Evolutionary conservation across 2,888 invertebrate genomes (phyloP).

Genomic region (Heliconius aoede): DNA sequence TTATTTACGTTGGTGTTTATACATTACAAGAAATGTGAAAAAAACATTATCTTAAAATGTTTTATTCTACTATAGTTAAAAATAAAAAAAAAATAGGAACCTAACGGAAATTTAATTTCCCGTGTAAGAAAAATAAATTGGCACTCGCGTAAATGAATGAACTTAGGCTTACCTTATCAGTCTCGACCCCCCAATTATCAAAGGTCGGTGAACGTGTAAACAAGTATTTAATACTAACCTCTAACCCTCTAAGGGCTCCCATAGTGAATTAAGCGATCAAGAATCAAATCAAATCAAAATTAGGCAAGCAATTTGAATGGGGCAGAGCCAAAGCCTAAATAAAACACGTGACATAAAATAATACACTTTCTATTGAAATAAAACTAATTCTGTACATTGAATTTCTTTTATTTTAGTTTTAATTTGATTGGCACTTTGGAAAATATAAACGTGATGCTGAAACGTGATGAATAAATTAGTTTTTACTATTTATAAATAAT

Average conservation of each 20-base stretch:
- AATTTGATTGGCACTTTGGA: background rate
- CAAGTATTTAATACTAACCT: background rate
- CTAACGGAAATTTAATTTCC: background rate
- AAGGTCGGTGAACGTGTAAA: conserved; percentile 20
- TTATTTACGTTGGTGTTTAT: no score
- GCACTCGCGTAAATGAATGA: background rate
- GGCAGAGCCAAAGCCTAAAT: conserved; percentile 18
- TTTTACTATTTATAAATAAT: background rate
- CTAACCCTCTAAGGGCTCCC: conserved; percentile 6
- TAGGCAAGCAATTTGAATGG: no score
- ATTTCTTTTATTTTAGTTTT: background rate
- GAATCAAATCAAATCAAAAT: no score
- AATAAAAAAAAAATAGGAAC: no score
- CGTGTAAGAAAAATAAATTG: background rate
- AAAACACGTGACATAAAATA: conserved; percentile 15
- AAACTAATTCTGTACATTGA: background rate
- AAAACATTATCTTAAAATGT: background rate
- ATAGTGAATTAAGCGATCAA: conserved; percentile 11
- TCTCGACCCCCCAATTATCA: background rate
- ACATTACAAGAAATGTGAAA: no score
- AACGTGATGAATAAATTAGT: background rate
- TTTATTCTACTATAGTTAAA: background rate
- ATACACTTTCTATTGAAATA: conserved; percentile 12
- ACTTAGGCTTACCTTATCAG: background rate
- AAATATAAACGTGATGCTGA: background rate